These are phyloP conservation scores for Oncorhynchus clarkii DNA, from an alignment of 2,113 vertebrate species.

Conservation along the genomic window DNA sequence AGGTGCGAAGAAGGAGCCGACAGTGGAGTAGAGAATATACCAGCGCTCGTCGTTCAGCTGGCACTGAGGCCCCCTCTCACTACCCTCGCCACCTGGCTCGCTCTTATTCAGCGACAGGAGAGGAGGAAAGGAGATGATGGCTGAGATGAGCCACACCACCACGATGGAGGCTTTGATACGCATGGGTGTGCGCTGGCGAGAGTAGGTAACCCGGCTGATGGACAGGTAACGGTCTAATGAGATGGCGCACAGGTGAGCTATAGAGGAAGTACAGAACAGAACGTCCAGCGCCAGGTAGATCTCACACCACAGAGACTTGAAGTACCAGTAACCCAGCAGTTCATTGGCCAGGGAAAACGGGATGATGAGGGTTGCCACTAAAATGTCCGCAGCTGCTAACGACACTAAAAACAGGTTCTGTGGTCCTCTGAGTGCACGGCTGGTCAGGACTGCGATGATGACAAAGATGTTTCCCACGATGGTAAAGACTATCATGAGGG, in stretches of 20 bases:
- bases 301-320: conserved; percentile 88
- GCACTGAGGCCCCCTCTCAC: conserved; percentile 74
- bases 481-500: conserved; percentile 88
- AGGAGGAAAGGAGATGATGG: conserved; percentile 89
- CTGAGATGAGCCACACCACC: conserved; percentile 90
- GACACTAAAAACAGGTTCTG: conserved; percentile 86
- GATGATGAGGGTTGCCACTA: conserved; percentile 86
- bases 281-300: conserved; percentile 93
- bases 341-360: conserved; percentile 88
- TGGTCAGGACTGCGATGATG: conserved; percentile 87
- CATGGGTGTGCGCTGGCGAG: conserved; percentile 81
- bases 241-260: conserved; percentile 93
- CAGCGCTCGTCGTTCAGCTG: conserved; percentile 88
- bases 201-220: conserved; percentile 85
- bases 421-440: conserved; percentile 73
- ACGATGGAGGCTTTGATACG: conserved; percentile 87
- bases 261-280: conserved; percentile 95
- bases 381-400: conserved; percentile 82
- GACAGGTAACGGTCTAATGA: conserved; percentile 95
- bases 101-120: conserved; percentile 82
- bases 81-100: conserved; percentile 32
- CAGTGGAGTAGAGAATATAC: conserved; percentile 93
- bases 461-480: conserved; percentile 89
- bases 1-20: conserved; percentile 92
- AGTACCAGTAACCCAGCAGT: conserved; percentile 95